phyloP scores from a whole-genome alignment of 2,888 invertebrate genomes.

The Cantharis rustica region DNA sequence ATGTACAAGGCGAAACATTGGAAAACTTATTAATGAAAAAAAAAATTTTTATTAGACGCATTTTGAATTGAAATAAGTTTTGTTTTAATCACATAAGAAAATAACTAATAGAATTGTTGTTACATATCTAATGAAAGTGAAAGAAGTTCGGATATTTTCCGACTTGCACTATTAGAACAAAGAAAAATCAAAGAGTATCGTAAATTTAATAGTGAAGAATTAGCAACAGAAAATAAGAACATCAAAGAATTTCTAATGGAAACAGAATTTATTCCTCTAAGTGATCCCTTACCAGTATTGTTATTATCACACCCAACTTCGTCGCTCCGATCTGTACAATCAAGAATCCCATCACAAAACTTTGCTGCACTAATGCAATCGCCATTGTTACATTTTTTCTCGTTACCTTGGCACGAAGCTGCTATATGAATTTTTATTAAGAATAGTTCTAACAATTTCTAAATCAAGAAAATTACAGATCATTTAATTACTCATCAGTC shows the following conservation, averaged over 20 bases:
- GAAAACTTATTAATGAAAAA: background rate
- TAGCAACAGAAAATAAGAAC: constrained; percentile 2
- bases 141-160: background rate
- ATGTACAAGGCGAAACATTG: background rate
- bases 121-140: background rate
- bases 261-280: background rate
- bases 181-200: background rate
- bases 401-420: constrained; percentile 50
- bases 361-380: constrained; percentile 57
- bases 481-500: background rate
- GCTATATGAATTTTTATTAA: constrained; percentile 16
- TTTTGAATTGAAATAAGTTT: background rate
- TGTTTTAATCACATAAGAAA: background rate
- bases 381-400: constrained; percentile 62
- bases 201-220: background rate
- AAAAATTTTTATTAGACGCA: background rate
- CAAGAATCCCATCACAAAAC: constrained; percentile 53
- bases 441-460: background rate
- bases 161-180: background rate
- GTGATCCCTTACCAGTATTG: constrained; percentile 45
- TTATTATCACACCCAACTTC: constrained; percentile 58
- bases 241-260: constrained; percentile 5
- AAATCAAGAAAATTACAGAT: background rate
- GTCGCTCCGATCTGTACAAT: constrained; percentile 60
- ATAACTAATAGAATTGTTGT: background rate